These are phyloP conservation scores for Hypolimnas misippus DNA, from an alignment of 2,888 invertebrate species.

Conservation along the genomic window DNA sequence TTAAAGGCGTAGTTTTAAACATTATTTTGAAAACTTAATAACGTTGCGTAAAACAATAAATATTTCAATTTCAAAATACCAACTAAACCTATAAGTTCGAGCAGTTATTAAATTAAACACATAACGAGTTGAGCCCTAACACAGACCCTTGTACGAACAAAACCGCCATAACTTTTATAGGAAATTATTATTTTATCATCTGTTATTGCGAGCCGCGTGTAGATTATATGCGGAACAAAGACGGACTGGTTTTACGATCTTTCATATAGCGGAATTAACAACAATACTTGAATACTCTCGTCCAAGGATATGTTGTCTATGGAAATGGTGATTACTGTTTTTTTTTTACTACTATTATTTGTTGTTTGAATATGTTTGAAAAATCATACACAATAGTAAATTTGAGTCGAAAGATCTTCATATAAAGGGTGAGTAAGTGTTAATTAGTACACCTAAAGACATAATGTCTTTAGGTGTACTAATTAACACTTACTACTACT, in stretches of 20 bases:
- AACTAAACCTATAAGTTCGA: constrained; percentile 6
- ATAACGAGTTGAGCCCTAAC: constrained; percentile 30
- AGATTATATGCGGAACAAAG: constrained; percentile 47
- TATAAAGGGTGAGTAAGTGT: no score
- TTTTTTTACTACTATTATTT: background rate
- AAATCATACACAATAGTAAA: no score
- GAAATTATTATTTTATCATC: constrained; percentile 45
- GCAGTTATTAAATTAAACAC: constrained; percentile 34
- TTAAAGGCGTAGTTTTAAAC: no score
- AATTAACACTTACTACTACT: no score
- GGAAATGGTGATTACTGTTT: constrained; percentile 17
- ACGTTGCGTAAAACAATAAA: no score
- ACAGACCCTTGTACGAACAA: constrained; percentile 28
- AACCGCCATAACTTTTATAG: constrained; percentile 40
- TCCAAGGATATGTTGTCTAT: constrained; percentile 14
- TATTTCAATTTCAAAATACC: constrained; percentile 1
- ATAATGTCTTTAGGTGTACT: no score
- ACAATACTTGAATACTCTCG: constrained; percentile 48
- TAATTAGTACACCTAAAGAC: no score
- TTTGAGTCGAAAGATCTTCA: no score
- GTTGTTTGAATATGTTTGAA: background rate
- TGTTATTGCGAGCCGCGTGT: constrained; percentile 43
- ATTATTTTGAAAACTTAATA: no score
- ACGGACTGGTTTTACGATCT: constrained; percentile 49
- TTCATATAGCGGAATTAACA: constrained; percentile 49